Conservation (phyloP, 2,888 invertebrate species). For the Cephus sareptanus region DNA sequence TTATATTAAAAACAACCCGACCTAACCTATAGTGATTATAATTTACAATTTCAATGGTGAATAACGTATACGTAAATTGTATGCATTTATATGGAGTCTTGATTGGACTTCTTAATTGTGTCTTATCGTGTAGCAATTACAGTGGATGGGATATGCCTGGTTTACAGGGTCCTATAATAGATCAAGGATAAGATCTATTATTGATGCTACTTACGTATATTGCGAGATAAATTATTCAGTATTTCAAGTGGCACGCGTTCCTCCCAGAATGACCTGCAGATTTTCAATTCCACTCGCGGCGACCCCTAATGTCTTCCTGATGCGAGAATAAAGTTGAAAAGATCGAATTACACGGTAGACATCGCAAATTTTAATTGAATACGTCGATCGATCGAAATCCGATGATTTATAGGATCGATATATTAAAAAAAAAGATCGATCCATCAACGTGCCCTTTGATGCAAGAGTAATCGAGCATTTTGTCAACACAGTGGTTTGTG, state of each 20-base stretch:
- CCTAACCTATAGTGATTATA: neutral
- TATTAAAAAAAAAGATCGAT: neutral
- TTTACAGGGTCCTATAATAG: neutral
- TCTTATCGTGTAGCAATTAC: neutral
- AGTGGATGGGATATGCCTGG: neutral
- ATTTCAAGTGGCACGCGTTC: neutral
- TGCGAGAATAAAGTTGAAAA: neutral
- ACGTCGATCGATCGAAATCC: constrained; percentile 5
- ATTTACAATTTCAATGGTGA: neutral
- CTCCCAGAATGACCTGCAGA: neutral
- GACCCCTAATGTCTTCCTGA: neutral
- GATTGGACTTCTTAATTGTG: too few species aligned
- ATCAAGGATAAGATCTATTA: neutral
- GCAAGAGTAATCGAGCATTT: neutral
- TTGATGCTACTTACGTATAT: neutral
- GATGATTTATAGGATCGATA: constrained; percentile 13
- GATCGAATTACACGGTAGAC: neutral
- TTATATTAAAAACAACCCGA: neutral
- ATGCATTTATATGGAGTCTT: too few species aligned
- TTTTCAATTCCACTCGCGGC: neutral
- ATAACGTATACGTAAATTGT: too few species aligned
- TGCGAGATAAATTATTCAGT: neutral
- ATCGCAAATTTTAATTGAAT: neutral
- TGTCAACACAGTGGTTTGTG: neutral
- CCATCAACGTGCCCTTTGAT: neutral